Conservation (phyloP, 1,140 invertebrate genomes). For the Ectropis grisescens region DNA sequence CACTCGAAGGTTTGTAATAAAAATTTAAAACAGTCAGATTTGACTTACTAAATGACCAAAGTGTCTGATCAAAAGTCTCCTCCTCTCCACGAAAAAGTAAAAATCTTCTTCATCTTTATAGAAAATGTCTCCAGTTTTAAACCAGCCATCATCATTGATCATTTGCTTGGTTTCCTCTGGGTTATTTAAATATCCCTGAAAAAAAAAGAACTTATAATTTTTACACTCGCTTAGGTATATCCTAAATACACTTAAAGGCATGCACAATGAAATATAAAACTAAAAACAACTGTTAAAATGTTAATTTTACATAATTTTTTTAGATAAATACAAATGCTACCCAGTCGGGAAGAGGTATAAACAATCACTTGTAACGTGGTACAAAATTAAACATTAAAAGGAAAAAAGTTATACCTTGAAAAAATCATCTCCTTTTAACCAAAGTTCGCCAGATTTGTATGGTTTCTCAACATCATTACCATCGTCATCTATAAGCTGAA, state of each 20-base stretch:
- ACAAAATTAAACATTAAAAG: no score
- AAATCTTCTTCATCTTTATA: slow-evolving; percentile 73
- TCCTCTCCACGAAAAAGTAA: slow-evolving; percentile 73
- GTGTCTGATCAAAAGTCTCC: slow-evolving; percentile 22
- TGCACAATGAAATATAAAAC: background rate
- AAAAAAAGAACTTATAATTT: no score
- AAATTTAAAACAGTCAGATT: no score
- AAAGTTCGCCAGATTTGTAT: slow-evolving; percentile 21
- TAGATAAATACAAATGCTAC: background rate
- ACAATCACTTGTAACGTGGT: no score
- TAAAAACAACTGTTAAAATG: background rate
- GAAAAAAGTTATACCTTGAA: slow-evolving; percentile 23
- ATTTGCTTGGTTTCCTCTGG: slow-evolving; percentile 71
- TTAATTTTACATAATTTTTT: background rate
- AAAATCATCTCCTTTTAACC: slow-evolving; percentile 22
- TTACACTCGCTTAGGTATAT: no score
- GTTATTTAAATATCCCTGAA: slow-evolving; percentile 71
- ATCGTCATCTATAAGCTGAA: slow-evolving; percentile 17
- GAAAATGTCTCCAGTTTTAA: slow-evolving; percentile 79
- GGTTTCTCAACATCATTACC: slow-evolving; percentile 11
- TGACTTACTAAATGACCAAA: slow-evolving; percentile 16
- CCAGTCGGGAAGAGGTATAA: no score
- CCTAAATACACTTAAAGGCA: no score
- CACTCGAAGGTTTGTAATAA: no score
- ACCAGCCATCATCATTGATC: slow-evolving; percentile 76